Evolutionary conservation across 2,113 vertebrate genomes (phyloP).

Genomic region (Cygnus buccinator): DNA sequence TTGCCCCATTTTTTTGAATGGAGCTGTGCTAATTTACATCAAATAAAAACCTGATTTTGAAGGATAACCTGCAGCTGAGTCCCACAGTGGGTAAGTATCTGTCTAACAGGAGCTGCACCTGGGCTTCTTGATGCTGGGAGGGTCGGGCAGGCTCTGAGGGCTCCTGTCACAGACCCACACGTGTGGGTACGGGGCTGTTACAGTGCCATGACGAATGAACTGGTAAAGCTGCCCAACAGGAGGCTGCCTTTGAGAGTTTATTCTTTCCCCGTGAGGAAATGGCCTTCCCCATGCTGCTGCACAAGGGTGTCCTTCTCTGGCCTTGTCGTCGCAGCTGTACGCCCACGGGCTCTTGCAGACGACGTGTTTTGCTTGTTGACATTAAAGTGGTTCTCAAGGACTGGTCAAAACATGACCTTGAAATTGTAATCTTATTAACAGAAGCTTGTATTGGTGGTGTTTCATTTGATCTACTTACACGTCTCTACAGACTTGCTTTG

Average conservation of each 20-base stretch:
- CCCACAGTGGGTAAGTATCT: not conserved
- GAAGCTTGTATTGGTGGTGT: not conserved
- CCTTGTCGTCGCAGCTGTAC: not conserved
- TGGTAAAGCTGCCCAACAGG: accelerated
- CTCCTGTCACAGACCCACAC: accelerated
- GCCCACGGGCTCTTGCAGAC: accelerated
- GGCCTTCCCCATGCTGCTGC: not conserved
- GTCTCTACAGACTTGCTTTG: not conserved
- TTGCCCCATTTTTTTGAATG: not conserved
- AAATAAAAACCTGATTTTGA: not conserved
- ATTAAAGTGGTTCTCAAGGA: not conserved
- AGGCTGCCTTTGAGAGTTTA: not conserved
- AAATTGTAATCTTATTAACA: conserved; percentile 39
- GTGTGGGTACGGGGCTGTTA: not conserved
- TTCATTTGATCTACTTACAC: not conserved
- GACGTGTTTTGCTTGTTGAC: not conserved
- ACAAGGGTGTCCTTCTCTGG: not conserved
- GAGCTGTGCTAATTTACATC: not conserved
- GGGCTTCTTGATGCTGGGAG: accelerated
- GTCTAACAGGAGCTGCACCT: not conserved
- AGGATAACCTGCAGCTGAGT: not conserved
- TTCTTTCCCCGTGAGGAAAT: not conserved
- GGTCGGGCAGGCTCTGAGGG: not conserved
- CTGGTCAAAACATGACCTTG: not conserved
- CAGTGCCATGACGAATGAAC: not conserved